Evolutionary conservation across 1,140 invertebrate genomes (phyloP).

Genomic region (Geopemphigus sp.): DNA sequence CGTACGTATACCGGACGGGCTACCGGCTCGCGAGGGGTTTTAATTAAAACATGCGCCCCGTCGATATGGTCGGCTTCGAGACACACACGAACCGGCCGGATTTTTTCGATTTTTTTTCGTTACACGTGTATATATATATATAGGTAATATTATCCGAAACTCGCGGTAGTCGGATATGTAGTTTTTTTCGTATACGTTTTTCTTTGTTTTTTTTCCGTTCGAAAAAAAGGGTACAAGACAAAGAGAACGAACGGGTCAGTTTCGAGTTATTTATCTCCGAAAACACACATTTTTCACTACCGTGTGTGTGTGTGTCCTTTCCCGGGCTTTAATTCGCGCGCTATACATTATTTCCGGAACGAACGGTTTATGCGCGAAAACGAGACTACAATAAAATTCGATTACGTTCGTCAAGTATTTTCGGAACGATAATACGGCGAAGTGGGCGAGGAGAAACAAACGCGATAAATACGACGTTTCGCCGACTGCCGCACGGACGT

Average conservation of each 20-base stretch:
- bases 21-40: not conserved
- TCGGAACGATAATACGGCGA: not conserved
- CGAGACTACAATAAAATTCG: not conserved
- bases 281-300: conserved; percentile 13
- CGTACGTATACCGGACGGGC: no score
- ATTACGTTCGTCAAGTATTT: not conserved
- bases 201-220: not conserved
- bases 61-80: no score
- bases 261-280: conserved; percentile 6
- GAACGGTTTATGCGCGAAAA: not conserved
- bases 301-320: no score
- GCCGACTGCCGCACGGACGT: no score
- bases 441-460: no score
- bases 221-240: not conserved
- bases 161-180: not conserved
- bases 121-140: no score
- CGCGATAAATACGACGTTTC: no score
- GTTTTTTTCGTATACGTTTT: not conserved
- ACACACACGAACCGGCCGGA: no score
- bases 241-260: conserved; percentile 15
- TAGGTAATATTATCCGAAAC: not conserved
- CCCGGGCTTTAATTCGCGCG: not conserved
- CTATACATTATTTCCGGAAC: not conserved
- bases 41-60: conserved; percentile 25
- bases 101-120: not conserved